These are phyloP conservation scores for Melanargia galathea DNA, from an alignment of 2,888 invertebrate species.

Conservation along the genomic window DNA sequence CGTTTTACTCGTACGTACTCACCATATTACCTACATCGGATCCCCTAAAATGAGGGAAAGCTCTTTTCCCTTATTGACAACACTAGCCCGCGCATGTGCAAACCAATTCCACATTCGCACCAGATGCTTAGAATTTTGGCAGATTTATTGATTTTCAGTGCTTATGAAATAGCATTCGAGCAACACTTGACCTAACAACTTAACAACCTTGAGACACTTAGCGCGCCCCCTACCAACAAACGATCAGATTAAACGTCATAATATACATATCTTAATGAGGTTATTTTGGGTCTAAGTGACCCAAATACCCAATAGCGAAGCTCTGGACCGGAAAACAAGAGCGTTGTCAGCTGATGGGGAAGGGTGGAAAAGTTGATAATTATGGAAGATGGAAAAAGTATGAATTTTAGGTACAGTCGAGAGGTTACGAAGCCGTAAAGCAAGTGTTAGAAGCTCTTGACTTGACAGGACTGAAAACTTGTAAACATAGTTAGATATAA, in stretches of 20 bases:
- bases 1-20: too few species aligned
- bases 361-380: too few species aligned
- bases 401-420: too few species aligned
- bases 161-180: constrained; percentile 30
- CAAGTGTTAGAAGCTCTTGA: too few species aligned
- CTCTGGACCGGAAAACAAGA: background rate
- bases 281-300: background rate
- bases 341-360: too few species aligned
- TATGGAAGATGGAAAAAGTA: too few species aligned
- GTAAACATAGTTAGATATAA: too few species aligned
- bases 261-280: background rate
- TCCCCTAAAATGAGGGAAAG: constrained; percentile 17
- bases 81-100: constrained; percentile 63
- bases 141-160: constrained; percentile 71
- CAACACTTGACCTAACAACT: constrained; percentile 32
- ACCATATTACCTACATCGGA: too few species aligned
- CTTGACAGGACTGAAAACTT: too few species aligned
- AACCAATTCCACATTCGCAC: constrained; percentile 56
- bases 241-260: background rate
- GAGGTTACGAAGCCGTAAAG: too few species aligned
- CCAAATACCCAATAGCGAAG: background rate
- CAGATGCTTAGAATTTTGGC: constrained; percentile 71
- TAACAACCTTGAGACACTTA: background rate
- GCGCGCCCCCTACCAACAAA: background rate
- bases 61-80: constrained; percentile 49